Conservation (phyloP, 2,113 vertebrate genomes). For the Dipodomys merriami region DNA sequence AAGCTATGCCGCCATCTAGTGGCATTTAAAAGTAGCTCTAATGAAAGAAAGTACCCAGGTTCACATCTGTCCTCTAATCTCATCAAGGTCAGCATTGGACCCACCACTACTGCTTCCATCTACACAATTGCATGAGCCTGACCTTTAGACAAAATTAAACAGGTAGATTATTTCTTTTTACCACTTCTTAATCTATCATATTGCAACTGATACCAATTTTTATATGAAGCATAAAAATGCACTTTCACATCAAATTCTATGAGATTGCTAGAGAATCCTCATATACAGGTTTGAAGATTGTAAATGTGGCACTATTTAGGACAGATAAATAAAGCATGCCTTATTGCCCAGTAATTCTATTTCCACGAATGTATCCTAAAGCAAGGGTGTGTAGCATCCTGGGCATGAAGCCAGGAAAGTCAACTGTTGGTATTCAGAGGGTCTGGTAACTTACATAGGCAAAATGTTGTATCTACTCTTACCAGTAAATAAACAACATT, state of each 20-base stretch:
- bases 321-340: background rate
- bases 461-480: background rate
- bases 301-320: background rate
- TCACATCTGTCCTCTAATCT: background rate
- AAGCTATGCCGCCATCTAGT: conserved; percentile 63
- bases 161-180: background rate
- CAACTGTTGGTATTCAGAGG: background rate
- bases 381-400: background rate
- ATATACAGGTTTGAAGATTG: background rate
- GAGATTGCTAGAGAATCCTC: background rate
- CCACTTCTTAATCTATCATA: background rate
- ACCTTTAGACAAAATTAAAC: conserved; percentile 45
- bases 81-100: background rate
- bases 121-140: background rate
- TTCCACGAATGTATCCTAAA: background rate
- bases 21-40: background rate
- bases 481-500: background rate
- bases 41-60: background rate
- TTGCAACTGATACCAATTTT: background rate
- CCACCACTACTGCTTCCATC: background rate
- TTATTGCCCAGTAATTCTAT: background rate
- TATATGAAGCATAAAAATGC: background rate
- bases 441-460: background rate
- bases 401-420: background rate
- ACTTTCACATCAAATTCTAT: background rate